A percentile compares a stretch with the other conserved stretches of the same genome.
These are phyloP conservation scores for Hermodice carunculata DNA, from an alignment of 2,888 invertebrate species.

Conservation along the genomic window DNA sequence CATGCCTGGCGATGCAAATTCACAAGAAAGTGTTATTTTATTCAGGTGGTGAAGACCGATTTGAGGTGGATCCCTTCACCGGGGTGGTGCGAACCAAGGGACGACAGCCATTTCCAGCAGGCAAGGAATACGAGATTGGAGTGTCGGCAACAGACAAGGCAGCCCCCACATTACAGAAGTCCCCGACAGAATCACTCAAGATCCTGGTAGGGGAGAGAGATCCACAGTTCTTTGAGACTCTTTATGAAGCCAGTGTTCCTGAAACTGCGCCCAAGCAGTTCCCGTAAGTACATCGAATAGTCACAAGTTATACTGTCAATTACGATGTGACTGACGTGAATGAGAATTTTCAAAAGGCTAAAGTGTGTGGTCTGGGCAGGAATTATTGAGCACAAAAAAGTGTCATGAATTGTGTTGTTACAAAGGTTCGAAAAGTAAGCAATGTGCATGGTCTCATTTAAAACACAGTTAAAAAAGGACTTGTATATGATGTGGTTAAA, in stretches of 20 bases:
- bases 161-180: slow-evolving; percentile 45
- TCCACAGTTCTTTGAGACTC: slow-evolving; percentile 96
- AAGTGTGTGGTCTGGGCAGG: no score
- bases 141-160: slow-evolving; percentile 88
- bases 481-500: no score
- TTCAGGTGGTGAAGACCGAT: slow-evolving; percentile 77
- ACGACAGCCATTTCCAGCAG: slow-evolving; percentile 65
- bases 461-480: no score
- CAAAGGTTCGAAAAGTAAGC: no score
- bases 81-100: slow-evolving; percentile 46
- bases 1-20: no score
- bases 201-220: slow-evolving; percentile 98
- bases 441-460: no score
- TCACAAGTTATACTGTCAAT: no score
- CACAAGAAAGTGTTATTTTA: no score
- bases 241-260: slow-evolving; percentile 94
- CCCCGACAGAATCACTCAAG: slow-evolving; percentile 61
- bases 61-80: slow-evolving; percentile 86
- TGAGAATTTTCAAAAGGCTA: no score
- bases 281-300: slow-evolving; percentile 37
- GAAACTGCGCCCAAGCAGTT: slow-evolving; percentile 75
- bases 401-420: no score
- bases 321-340: no score
- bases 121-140: slow-evolving; percentile 96
- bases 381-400: no score